Evolutionary conservation across 2,888 invertebrate species (phyloP).

Genomic region (Ophion ventricosus): DNA sequence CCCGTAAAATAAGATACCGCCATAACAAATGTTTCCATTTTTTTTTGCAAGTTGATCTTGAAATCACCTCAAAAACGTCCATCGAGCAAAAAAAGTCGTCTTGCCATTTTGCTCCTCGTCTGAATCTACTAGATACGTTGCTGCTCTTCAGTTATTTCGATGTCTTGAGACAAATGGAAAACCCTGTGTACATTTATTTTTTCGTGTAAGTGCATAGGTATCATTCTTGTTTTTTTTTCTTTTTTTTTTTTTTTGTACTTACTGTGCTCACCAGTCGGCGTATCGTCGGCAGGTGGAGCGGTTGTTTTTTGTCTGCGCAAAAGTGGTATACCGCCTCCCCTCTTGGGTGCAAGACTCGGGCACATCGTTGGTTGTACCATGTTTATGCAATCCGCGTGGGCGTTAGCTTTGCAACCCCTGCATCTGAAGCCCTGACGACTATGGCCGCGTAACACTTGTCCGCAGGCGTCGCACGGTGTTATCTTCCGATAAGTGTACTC

Average conservation of each 20-base stretch:
- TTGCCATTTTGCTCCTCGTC: too few relatives aligned
- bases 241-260: conserved; percentile 83
- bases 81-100: too few relatives aligned
- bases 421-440: conserved; percentile 95
- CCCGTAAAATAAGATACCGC: too few relatives aligned
- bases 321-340: conserved; percentile 83
- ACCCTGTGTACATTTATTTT: too few relatives aligned
- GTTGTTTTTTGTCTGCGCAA: conserved; percentile 95
- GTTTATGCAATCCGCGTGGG: conserved; percentile 92
- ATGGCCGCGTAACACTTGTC: conserved; percentile 96
- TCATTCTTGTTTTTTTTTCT: too few relatives aligned
- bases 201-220: too few relatives aligned
- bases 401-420: conserved; percentile 95
- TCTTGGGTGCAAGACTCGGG: conserved; percentile 84
- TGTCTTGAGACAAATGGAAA: too few relatives aligned
- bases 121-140: too few relatives aligned
- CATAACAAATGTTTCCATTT: too few relatives aligned
- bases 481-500: conserved; percentile 98
- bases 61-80: too few relatives aligned
- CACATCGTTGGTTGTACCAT: conserved; percentile 92
- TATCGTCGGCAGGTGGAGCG: conserved; percentile 86
- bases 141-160: too few relatives aligned
- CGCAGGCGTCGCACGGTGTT: conserved; percentile 96
- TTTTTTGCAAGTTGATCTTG: too few relatives aligned
- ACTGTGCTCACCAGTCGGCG: conserved; percentile 91